Base-by-base conservation (phyloP, 2,797 vertebrate genomes). In the Ispidina lecontei region DNA sequence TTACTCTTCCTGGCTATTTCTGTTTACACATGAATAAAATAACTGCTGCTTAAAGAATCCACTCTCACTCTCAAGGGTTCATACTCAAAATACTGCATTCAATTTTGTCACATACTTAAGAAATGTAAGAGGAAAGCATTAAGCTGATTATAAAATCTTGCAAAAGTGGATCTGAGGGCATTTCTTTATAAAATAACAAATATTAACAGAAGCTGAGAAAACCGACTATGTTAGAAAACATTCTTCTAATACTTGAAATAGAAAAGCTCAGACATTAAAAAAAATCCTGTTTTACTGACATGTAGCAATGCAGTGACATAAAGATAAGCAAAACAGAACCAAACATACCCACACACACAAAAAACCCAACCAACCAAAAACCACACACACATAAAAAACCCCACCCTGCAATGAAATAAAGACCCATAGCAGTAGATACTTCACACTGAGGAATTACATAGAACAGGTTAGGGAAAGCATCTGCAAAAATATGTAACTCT, bases 381-480 rank as follows among this genome's bases (percentile, higher is more conserved):
- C 16, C 43, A 20, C 43, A 47, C 13, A 25, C 7, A 37, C 37
- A 37, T 14, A 25, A 49, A 49, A 47, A 25, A 49, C 9, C 13
- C 23, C 47, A 28, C 16, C 26, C 49, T 6, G 17, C 20, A 59
- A 5, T 15, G 14, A 65, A 67, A 44, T 19, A 28, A 71, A 6
- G 12, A 83, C 14, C 12, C 9, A 2, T 6, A 3, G 33, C n/a
- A 87, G 73, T 10, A 82, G 37, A 79, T 2, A 2, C 13, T 62
- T 90, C 39, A 41, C 7, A 43, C 2, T 55, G 43, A 63, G 26
- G 10, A 91, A 71, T 14, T 5, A 46, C 29, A 43, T 6, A 4
- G 17, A 84, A 28, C 5, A 47, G 10, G 15, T 56, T 0, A 72
- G 10, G 21, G 9, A 6, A 83, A 60, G 18, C 0, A 3, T 33